These are phyloP conservation scores for Cyclargus thomasi DNA, from an alignment of 1,140 invertebrate species.

Conservation along the genomic window DNA sequence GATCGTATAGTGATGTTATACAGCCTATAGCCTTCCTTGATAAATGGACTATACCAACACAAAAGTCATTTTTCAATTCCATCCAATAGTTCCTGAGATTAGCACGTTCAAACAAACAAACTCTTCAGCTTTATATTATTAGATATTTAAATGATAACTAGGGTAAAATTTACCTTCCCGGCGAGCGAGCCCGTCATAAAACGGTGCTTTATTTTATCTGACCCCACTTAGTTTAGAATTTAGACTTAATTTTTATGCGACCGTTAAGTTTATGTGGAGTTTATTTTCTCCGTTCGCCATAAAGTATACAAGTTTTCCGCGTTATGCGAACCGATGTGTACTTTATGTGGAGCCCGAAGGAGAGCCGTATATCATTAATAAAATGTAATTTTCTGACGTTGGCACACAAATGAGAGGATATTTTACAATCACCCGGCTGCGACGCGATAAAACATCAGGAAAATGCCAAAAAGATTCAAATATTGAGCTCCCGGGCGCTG, in stretches of 20 bases:
- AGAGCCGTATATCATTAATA: slow-evolving; percentile 4
- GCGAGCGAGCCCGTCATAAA: not conserved
- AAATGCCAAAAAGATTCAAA: slow-evolving; percentile 36
- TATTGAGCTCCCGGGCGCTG: slow-evolving; percentile 39
- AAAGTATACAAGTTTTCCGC: not conserved
- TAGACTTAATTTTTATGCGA: slow-evolving; percentile 7
- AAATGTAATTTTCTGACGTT: slow-evolving; percentile 13
- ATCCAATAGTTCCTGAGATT: no score
- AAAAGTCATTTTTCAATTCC: no score
- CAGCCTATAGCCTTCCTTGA: no score
- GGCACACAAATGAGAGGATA: slow-evolving; percentile 28
- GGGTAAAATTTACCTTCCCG: not conserved
- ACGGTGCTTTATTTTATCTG: slow-evolving; percentile 7
- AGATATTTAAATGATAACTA: slow-evolving; percentile 16
- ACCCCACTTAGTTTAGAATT: not conserved
- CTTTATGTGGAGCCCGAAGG: not conserved
- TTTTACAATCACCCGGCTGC: slow-evolving; percentile 43
- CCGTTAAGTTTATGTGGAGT: not conserved
- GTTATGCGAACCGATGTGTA: not conserved
- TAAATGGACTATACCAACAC: no score
- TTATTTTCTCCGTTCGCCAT: slow-evolving; percentile 5
- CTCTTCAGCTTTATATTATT: no score
- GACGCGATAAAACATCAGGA: slow-evolving; percentile 27
- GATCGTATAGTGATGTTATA: no score
- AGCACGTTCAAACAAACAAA: no score